Conservation (phyloP, 1,140 invertebrate genomes). For the Hetaerina americana region DNA sequence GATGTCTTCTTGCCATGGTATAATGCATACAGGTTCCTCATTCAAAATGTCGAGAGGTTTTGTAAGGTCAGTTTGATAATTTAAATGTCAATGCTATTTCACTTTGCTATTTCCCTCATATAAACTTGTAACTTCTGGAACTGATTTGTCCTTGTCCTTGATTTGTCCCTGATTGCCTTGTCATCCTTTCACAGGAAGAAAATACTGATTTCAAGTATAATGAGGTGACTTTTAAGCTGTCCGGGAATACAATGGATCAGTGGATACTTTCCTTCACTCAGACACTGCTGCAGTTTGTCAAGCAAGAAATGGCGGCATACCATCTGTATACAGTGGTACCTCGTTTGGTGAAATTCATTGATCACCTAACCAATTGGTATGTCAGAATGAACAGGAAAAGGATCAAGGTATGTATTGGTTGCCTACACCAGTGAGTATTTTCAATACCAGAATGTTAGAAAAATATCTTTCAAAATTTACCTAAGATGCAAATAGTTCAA, state of each 20-base stretch:
- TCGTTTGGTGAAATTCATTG: conserved; percentile 86
- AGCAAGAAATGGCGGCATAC: conserved; percentile 88
- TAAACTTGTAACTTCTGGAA: neutral
- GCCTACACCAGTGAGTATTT: neutral
- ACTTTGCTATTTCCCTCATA: conserved; percentile 20
- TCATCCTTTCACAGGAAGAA: conserved; percentile 26
- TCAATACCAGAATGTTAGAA: neutral
- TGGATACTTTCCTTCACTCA: conserved; percentile 98
- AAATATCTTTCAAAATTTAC: too few relatives aligned
- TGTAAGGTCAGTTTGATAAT: conserved; percentile 50
- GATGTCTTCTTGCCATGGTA: conserved; percentile 99
- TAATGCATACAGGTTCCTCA: conserved; percentile 91
- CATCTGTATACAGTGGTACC: conserved; percentile 92
- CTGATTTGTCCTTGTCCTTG: too few relatives aligned
- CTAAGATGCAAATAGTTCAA: too few relatives aligned
- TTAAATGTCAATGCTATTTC: conserved; percentile 24
- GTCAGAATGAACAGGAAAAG: conserved; percentile 91
- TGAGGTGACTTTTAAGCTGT: conserved; percentile 24
- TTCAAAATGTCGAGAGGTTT: conserved; percentile 82
- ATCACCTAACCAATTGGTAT: conserved; percentile 98
- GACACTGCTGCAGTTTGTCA: conserved; percentile 75
- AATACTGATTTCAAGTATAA: conserved; percentile 30
- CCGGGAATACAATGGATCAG: conserved; percentile 83
- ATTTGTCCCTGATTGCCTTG: neutral
- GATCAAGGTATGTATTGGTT: conserved; percentile 41